Evolutionary conservation across 2,888 invertebrate genomes (phyloP).

Genomic region (Escarpia spicata): DNA sequence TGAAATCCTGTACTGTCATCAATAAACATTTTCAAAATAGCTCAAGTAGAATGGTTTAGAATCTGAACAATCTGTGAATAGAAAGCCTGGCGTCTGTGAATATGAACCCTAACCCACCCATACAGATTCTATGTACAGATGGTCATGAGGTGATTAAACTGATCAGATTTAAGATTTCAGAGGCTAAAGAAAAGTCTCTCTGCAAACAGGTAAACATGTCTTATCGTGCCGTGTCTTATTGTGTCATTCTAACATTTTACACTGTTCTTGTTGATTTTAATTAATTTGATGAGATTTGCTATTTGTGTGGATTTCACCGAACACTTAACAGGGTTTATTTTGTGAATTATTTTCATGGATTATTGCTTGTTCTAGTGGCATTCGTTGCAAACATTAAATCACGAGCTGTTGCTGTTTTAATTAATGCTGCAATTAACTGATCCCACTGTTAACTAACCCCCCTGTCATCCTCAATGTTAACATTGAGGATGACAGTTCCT

Average conservation of each 20-base stretch:
- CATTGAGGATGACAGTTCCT: too few relatives aligned
- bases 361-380: too few relatives aligned
- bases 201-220: not conserved
- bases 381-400: too few relatives aligned
- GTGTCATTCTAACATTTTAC: not conserved
- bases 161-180: constrained; percentile 10
- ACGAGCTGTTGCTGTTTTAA: too few relatives aligned
- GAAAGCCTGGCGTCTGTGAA: not conserved
- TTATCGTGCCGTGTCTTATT: not conserved
- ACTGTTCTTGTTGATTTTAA: not conserved
- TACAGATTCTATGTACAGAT: not conserved
- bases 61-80: not conserved
- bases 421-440: too few relatives aligned
- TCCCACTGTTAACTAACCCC: too few relatives aligned
- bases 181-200: constrained; percentile 16
- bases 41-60: not conserved
- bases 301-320: not conserved
- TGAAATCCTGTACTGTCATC: not conserved
- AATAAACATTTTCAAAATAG: not conserved
- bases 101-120: not conserved
- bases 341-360: not conserved
- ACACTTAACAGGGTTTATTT: not conserved
- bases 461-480: too few relatives aligned
- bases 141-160: not conserved
- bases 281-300: not conserved